Percentiles rank a stretch among this genome's conserved stretches.
phyloP scores from a whole-genome alignment of 92 coral and sea anemone species.

The Heliopora coerulea region DNA sequence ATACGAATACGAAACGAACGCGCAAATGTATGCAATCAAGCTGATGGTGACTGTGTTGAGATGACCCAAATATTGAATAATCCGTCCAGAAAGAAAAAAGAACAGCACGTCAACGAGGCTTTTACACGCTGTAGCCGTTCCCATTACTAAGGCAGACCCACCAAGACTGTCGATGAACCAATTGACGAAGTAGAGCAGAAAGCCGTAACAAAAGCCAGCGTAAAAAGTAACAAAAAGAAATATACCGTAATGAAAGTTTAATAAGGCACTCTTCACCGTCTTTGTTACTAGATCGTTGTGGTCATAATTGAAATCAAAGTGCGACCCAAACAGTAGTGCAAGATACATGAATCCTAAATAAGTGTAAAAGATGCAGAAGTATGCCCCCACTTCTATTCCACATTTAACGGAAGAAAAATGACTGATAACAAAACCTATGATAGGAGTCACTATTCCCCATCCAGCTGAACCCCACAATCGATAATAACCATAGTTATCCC shows the following conservation, averaged over 20 bases:
- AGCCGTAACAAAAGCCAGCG: constrained; percentile 82
- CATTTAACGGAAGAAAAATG: constrained; percentile 57
- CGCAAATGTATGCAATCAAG: constrained; percentile 67
- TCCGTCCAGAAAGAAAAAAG: constrained; percentile 65
- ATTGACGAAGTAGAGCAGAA: constrained; percentile 88
- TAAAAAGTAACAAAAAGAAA: constrained; percentile 69
- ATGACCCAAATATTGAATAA: constrained; percentile 66
- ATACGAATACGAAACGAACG: constrained; percentile 70
- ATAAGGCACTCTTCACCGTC: constrained; percentile 36
- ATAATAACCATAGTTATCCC: constrained; percentile 79
- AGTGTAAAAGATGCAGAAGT: constrained; percentile 61
- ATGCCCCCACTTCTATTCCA: constrained; percentile 48
- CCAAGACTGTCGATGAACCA: constrained; percentile 88
- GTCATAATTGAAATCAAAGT: constrained; percentile 70
- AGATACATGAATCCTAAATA: constrained; percentile 73
- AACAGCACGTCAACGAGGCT: constrained; percentile 68
- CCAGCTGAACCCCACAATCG: constrained; percentile 93
- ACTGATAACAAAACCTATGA: constrained; percentile 63
- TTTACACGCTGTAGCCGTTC: constrained; percentile 81
- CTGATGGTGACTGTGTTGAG: constrained; percentile 72
- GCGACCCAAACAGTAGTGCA: constrained; percentile 61
- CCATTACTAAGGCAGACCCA: constrained; percentile 85
- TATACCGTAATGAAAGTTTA: constrained; percentile 50
- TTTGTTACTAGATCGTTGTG: constrained; percentile 36
- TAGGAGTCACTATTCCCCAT: constrained; percentile 72